These are phyloP conservation scores for Rhagoletis pomonella DNA, from an alignment of 1,140 invertebrate genomes.

Conservation along the genomic window DNA sequence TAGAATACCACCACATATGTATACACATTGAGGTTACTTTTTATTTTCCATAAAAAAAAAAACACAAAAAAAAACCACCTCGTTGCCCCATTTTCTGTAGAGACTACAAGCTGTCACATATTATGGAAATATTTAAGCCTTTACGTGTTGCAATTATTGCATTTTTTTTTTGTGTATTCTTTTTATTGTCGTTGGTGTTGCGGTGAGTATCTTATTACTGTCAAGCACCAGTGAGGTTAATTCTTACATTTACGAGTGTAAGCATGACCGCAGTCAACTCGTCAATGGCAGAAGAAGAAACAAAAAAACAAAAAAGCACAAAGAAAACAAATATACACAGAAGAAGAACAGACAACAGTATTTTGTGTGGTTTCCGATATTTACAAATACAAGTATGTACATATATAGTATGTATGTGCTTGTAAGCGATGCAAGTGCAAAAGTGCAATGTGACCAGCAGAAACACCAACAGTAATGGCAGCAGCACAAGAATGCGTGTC, in stretches of 20 bases:
- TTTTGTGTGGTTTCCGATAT: too few species aligned
- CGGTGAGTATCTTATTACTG: conserved; percentile 39
- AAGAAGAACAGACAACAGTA: not conserved
- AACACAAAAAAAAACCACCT: not conserved
- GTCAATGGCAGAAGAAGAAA: not conserved
- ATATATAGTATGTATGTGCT: not conserved
- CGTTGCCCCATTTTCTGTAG: not conserved
- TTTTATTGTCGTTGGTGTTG: conserved; percentile 2
- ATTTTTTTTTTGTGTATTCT: not conserved
- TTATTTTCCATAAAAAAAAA: too few species aligned
- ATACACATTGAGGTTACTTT: too few species aligned
- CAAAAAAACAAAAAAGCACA: not conserved
- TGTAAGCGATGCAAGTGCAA: not conserved
- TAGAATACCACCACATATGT: too few species aligned
- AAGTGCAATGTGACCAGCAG: not conserved
- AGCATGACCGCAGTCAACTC: conserved; percentile 38
- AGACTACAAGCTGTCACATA: not conserved
- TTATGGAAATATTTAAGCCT: conserved; percentile 27
- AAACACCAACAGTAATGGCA: not conserved
- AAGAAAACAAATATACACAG: not conserved
- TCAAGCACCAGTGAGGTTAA: conserved; percentile 29
- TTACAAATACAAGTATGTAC: too few species aligned
- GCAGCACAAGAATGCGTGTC: conserved; percentile 35
- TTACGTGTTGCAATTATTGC: not conserved
- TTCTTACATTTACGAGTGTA: conserved; percentile 42